Base-by-base conservation (phyloP, 2,113 vertebrate species). In the Centropus bengalensis region DNA sequence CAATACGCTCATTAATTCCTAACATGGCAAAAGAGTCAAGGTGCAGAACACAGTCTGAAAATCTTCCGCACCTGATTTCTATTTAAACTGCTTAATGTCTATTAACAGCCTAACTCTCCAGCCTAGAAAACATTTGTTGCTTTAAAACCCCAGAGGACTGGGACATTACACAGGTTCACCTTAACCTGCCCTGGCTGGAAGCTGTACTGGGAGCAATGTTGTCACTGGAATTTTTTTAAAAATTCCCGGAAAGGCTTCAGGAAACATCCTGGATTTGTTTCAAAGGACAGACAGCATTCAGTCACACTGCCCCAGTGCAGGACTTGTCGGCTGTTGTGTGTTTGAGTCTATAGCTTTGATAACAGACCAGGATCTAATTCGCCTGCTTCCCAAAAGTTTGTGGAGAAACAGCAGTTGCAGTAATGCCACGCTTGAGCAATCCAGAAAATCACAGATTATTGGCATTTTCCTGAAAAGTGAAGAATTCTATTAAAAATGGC, bases 1-100 rank as follows among this genome's bases (percentile, higher is more conserved):
- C 54, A 96, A 87, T 59, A 69, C 27, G 58, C 36, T 89, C 60
- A 87, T 74, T 66, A 93, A 80, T 89, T 95, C 64, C 75, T 88
- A 97, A 91, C 9, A 44, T 12, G 28, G n/a, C 36, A 86, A 83
- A 95, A 82, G 5, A 88, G 70, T 85, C 60, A 59, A 40, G 74
- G 87, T 82, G 51, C 32, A 79, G 58, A 91, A 91, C 54, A 32
- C 38, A 74, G 45, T 47, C 81, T 21, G 69, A 79, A 86, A 68
- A 92, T 56, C 70, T 81, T 75, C 81, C 78, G n/a, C 56, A 95
- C 10, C 19, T 49, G 82, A 82, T 93, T 94, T 91, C 93, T 88
- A 67, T 58, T 80, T 93, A 62, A 91, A 59, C 20, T 40, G 36
- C 22, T 75, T 63, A 87, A 14, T 88, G 55, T 36, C 80, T 87